Evolutionary conservation across 2,797 vertebrate species (phyloP).

Genomic region (Sebastiscus albofasciatus): DNA sequence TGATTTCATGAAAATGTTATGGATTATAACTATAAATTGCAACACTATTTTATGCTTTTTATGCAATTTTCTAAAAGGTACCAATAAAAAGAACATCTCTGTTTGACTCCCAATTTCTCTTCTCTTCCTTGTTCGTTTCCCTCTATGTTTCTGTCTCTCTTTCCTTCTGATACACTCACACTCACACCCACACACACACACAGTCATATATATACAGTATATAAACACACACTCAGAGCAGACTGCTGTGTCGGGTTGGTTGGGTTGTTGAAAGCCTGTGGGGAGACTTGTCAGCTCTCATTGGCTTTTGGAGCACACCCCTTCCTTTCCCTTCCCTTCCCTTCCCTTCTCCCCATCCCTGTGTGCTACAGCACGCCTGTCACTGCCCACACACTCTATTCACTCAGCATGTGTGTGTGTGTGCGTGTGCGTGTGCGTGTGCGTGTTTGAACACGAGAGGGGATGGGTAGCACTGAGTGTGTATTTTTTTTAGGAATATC

Average conservation of each 20-base stretch:
- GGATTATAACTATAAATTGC: not conserved
- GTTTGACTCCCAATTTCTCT: not conserved
- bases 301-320: conserved; percentile 41
- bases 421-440: not conserved
- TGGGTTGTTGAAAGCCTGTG: conserved; percentile 28
- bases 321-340: not conserved
- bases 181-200: not conserved
- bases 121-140: not conserved
- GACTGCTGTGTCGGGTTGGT: conserved; percentile 6
- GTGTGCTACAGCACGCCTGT: conserved; percentile 41
- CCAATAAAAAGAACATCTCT: not conserved
- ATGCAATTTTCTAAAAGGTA: not conserved
- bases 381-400: conserved; percentile 45
- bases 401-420: not conserved
- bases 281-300: conserved; percentile 59
- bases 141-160: not conserved
- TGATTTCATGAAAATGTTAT: too few species aligned
- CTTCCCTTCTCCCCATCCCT: conserved; percentile 19
- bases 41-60: not conserved
- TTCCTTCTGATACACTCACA: not conserved
- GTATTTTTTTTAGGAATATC: not conserved
- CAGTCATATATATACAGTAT: not conserved
- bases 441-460: too few species aligned
- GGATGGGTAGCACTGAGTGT: not conserved
- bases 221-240: not conserved